A percentile compares a stretch with the other conserved stretches of the same genome.
phyloP scores from a whole-genome alignment of 2,113 vertebrate genomes.

The Pterocles gutturalis region DNA sequence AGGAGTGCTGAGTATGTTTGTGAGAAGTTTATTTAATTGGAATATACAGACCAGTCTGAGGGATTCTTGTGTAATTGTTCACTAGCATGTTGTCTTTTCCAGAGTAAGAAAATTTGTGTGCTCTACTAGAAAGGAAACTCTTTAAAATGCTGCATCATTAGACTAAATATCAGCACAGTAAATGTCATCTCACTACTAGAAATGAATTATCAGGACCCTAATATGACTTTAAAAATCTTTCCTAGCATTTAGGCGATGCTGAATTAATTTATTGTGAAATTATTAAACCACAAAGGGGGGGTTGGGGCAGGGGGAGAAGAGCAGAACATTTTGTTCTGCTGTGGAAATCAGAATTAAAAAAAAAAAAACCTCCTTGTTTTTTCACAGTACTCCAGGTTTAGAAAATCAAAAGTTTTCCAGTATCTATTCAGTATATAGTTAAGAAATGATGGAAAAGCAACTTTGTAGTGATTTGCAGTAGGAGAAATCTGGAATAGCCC shows the following conservation, averaged over 20 bases:
- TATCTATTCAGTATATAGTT: too few relatives aligned
- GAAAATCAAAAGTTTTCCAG: not conserved
- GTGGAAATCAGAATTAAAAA: not conserved
- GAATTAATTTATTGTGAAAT: not conserved
- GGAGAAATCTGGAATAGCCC: not conserved
- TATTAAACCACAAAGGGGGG: not conserved
- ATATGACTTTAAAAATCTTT: not conserved
- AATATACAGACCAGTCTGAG: not conserved
- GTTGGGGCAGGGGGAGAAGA: not conserved
- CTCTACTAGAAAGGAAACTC: not conserved
- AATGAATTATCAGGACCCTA: not conserved
- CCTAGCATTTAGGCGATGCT: not conserved
- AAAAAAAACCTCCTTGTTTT: fast-evolving
- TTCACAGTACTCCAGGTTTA: not conserved
- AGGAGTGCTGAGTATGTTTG: not conserved
- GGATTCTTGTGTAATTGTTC: not conserved
- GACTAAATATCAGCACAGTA: not conserved
- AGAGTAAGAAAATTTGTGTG: not conserved
- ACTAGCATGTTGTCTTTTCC: not conserved
- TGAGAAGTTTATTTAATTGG: not conserved
- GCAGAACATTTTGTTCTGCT: not conserved
- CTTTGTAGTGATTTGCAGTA: not conserved
- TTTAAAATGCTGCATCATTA: not conserved
- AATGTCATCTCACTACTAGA: not conserved
- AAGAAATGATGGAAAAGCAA: not conserved